Base-by-base conservation (phyloP, 2,113 vertebrate genomes). In the Dicerorhinus sumatrensis region DNA sequence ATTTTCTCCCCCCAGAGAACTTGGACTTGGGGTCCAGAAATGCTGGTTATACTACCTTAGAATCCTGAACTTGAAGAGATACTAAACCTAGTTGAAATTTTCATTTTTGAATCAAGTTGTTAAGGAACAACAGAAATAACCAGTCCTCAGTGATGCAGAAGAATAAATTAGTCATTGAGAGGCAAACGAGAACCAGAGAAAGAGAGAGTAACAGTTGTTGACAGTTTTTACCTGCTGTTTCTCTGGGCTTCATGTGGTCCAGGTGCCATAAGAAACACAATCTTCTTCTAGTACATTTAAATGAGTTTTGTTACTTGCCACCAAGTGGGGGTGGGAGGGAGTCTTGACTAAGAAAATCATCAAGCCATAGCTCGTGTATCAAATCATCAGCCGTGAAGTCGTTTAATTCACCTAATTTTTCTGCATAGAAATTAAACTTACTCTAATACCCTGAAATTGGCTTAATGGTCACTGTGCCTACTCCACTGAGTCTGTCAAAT, bases 381-480 rank as follows among this genome's bases (percentile, higher is more conserved):
- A 82, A 31, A 79, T 79, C 39, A 90, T 77, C 33, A 83, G 31
- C 39, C 10, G 14, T 36, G 58, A 77, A 31, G 9, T 67, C 16
- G 81, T 56, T 86, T 48, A 72, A 92, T 82, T 72, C 20, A 73
- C 17, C 62, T 73, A 73, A 69, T 48, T 80, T 95, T 88, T 89
- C 36, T 80, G 8, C 17, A 9, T 65, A 60, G n/a, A 96, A 77
- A 91, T 67, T 60, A 91, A 46, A 0, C 18, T 93, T 54, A n/a
- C 16, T 77, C 0, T 82, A 75, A 81, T 94, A 77, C 91, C 0
- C 1, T 58, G 62, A 80, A 67, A 85, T 39, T 46, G 12, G 17
- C 17, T 60, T 91, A 76, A 33, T 67, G 1, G 10, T 86, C 25
- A 72, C 29, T 58, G 4, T 79, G 8, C 70, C 12, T 58, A 42